A percentile compares a stretch with the other conserved stretches of the same genome.
phyloP scores from a whole-genome alignment of 2,113 vertebrate genomes.

The Chloroceryle aenea region DNA sequence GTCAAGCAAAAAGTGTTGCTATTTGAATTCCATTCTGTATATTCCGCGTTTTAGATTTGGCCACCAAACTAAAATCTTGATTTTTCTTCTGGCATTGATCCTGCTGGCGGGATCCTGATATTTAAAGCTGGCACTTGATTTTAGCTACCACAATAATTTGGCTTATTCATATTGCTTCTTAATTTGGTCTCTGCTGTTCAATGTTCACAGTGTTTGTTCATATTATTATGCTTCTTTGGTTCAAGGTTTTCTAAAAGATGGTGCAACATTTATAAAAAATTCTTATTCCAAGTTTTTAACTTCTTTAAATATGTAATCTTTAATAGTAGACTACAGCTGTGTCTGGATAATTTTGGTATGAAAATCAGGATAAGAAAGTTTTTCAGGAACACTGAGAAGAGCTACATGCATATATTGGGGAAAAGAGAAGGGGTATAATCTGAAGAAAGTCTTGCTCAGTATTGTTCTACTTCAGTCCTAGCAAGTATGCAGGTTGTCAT shows the following conservation, averaged over 20 bases:
- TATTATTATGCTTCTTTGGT: not conserved
- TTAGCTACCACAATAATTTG: not conserved
- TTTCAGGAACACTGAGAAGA: not conserved
- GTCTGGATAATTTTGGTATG: not conserved
- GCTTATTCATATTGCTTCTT: not conserved
- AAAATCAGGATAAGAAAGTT: not conserved
- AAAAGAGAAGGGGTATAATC: not conserved
- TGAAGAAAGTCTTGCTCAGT: not conserved
- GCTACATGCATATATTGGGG: too few species aligned
- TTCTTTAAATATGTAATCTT: not conserved
- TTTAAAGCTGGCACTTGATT: not conserved
- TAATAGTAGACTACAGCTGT: not conserved
- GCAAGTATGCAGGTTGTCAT: not conserved
- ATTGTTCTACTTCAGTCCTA: not conserved
- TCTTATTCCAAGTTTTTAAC: not conserved
- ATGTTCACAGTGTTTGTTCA: fast-evolving
- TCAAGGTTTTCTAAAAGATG: not conserved
- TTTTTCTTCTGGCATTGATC: not conserved
- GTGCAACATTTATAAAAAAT: not conserved
- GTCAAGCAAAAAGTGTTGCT: not conserved
- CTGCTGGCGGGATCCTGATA: too few species aligned
- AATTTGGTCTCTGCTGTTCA: not conserved
- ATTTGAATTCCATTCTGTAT: not conserved
- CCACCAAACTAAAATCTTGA: not conserved
- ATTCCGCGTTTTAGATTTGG: not conserved